Conservation (phyloP, 2,113 vertebrate species). For the Pseudorhombus dupliciocellatus region DNA sequence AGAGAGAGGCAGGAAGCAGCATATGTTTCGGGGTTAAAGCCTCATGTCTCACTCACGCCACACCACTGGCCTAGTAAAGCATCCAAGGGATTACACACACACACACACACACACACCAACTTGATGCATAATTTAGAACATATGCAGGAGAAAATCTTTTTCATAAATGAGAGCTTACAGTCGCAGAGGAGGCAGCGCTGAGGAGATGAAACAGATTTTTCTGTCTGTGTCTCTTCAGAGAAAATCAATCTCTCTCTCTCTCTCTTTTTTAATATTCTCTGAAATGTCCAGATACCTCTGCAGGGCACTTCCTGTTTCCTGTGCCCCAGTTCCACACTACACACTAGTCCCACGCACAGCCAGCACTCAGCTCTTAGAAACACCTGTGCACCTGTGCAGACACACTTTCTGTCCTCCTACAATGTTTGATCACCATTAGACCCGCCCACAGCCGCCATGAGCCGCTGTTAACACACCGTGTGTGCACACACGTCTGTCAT, state of each 20-base stretch:
- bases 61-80: slow-evolving; percentile 69
- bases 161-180: slow-evolving; percentile 67
- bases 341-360: too few relatives aligned
- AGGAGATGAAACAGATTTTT: slow-evolving; percentile 35
- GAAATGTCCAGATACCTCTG: background rate
- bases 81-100: slow-evolving; percentile 68
- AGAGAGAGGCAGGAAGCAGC: slow-evolving; percentile 51
- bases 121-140: slow-evolving; percentile 70
- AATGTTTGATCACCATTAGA: background rate
- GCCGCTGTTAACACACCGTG: background rate
- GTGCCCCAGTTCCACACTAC: background rate
- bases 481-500: slow-evolving; percentile 25
- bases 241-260: background rate
- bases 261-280: background rate
- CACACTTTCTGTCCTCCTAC: too few relatives aligned
- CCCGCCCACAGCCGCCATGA: background rate
- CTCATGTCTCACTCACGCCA: slow-evolving; percentile 74
- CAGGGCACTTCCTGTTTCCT: background rate
- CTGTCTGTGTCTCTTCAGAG: slow-evolving; percentile 1
- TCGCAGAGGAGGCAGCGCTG: slow-evolving; percentile 3
- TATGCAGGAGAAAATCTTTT: slow-evolving; percentile 67
- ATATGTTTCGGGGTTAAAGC: slow-evolving; percentile 71
- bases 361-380: too few relatives aligned
- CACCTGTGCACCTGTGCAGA: too few relatives aligned
- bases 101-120: slow-evolving; percentile 28